Evolutionary conservation across 2,888 invertebrate genomes (phyloP).

Genomic region (Argyra leucocephala): DNA sequence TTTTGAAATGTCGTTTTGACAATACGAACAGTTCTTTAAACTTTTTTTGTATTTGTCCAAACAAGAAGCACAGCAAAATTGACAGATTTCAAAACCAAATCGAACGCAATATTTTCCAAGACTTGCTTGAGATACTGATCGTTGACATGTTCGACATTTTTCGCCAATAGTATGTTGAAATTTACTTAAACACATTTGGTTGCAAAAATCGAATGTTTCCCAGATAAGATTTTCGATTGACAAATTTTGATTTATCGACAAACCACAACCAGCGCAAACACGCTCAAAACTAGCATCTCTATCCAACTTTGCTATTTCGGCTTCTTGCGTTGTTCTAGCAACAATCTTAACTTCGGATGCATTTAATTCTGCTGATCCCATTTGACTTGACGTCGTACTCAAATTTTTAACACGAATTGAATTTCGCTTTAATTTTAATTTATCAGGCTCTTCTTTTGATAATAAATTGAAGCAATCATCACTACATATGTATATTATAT

Average conservation of each 20-base stretch:
- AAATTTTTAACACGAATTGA: slow-evolving; percentile 42
- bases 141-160: slow-evolving; percentile 72
- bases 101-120: slow-evolving; percentile 88
- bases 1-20: slow-evolving; percentile 77
- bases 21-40: slow-evolving; percentile 83
- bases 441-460: slow-evolving; percentile 44
- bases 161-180: slow-evolving; percentile 68
- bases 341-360: slow-evolving; percentile 45
- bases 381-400: slow-evolving; percentile 31
- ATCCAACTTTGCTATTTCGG: slow-evolving; percentile 50
- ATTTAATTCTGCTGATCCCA: slow-evolving; percentile 28
- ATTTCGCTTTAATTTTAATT: slow-evolving; percentile 40
- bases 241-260: slow-evolving; percentile 42
- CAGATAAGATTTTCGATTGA: slow-evolving; percentile 65
- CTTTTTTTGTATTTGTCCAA: slow-evolving; percentile 76
- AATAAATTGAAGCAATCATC: slow-evolving; percentile 49
- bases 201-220: slow-evolving; percentile 92
- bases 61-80: slow-evolving; percentile 82
- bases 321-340: slow-evolving; percentile 51
- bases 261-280: slow-evolving; percentile 50
- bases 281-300: slow-evolving; percentile 50
- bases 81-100: slow-evolving; percentile 83
- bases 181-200: slow-evolving; percentile 72
- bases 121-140: slow-evolving; percentile 63
- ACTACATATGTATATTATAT: slow-evolving; percentile 47